Percentiles rank a stretch among this genome's conserved stretches.
phyloP scores from a whole-genome alignment of 1,140 invertebrate genomes.

The Euborellia annulipes region DNA sequence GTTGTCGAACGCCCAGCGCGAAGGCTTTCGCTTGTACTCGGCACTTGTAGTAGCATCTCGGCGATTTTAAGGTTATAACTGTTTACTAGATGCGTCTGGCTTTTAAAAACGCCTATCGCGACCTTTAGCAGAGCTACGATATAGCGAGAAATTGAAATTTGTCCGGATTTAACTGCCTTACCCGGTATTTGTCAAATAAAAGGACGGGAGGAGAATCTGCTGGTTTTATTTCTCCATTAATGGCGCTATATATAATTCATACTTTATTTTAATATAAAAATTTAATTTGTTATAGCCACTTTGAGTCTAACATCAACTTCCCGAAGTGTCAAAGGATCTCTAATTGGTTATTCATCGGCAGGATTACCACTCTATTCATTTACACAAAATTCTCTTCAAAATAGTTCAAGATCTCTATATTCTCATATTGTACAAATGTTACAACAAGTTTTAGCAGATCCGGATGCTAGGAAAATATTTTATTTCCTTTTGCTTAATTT shows the following conservation, averaged over 20 bases:
- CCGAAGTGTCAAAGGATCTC: constrained; percentile 24
- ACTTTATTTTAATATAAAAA: constrained; percentile 1
- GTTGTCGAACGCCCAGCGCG: too few species aligned
- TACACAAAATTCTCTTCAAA: constrained; percentile 6
- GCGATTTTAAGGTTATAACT: too few species aligned
- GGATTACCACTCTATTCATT: constrained; percentile 32
- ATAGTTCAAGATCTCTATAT: constrained; percentile 6
- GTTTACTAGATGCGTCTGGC: too few species aligned
- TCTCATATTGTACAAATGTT: constrained; percentile 12
- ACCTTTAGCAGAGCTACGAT: too few species aligned
- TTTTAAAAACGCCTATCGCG: too few species aligned
- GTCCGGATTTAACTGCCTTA: too few species aligned
- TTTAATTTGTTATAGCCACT: constrained; percentile 22
- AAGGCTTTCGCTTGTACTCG: too few species aligned
- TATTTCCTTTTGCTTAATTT: constrained; percentile 37
- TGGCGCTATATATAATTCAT: neutral
- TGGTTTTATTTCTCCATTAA: neutral
- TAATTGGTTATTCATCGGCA: constrained; percentile 31
- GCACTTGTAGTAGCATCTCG: too few species aligned
- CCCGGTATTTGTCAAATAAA: too few species aligned
- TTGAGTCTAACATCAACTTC: constrained; percentile 25
- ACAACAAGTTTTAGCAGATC: constrained; percentile 29
- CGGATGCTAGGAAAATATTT: constrained; percentile 34
- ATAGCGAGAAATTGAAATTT: too few species aligned
- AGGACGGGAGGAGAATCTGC: too few species aligned